A percentile compares a stretch with the other conserved stretches of the same genome.
Conservation (phyloP, 2,797 vertebrate genomes). For the Lepus townsendii region DNA sequence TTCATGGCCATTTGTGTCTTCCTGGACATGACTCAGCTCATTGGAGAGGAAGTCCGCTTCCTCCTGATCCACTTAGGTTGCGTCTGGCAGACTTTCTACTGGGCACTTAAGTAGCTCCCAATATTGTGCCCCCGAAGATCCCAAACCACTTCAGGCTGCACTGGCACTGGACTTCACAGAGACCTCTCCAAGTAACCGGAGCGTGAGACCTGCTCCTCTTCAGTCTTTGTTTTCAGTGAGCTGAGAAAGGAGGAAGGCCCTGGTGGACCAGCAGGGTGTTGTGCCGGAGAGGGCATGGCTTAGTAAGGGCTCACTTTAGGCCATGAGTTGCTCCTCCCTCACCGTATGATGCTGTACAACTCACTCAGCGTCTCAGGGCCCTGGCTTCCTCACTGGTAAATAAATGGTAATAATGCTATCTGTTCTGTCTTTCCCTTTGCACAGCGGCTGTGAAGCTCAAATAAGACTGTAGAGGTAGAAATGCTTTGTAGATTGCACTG, state of each 20-base stretch:
- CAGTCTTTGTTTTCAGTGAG: neutral
- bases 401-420: neutral
- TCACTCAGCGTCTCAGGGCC: neutral
- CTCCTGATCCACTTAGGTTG: neutral
- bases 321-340: neutral
- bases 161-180: neutral
- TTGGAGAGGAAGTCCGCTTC: neutral
- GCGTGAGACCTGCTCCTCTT: neutral
- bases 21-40: neutral
- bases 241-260: neutral
- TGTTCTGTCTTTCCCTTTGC: neutral
- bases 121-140: neutral
- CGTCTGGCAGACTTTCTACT: neutral
- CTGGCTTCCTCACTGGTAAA: neutral
- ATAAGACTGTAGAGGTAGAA: neutral
- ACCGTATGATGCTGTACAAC: neutral
- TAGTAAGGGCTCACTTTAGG: neutral
- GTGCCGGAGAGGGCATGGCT: rapidly evolving
- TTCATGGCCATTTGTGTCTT: neutral
- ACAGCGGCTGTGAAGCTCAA: neutral
- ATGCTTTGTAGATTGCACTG: neutral
- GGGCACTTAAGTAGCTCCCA: neutral
- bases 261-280: neutral
- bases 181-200: neutral
- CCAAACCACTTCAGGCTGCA: neutral